phyloP scores from a whole-genome alignment of 2,797 vertebrate species.

The Graptemys geographica region DNA sequence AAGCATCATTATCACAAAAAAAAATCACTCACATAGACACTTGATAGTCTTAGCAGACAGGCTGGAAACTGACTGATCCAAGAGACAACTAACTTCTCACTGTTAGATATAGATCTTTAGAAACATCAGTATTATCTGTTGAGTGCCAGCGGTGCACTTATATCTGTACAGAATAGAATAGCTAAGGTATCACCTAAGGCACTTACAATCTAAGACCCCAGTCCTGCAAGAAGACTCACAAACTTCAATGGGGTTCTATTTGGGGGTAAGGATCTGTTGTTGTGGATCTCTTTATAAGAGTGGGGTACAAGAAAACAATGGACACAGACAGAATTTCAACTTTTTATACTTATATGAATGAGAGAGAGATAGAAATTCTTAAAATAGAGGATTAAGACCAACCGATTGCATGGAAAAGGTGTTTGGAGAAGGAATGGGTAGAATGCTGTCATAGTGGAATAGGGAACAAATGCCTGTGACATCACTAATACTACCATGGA shows the following conservation, averaged over 20 bases:
- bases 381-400: not conserved
- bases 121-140: not conserved
- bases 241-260: not conserved
- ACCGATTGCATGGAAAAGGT: not conserved
- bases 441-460: not conserved
- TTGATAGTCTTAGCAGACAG: not conserved
- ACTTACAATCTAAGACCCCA: not conserved
- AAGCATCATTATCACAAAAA: not conserved
- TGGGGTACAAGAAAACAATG: not conserved
- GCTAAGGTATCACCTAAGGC: not conserved
- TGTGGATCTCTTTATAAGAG: not conserved
- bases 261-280: not conserved
- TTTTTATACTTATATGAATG: not conserved
- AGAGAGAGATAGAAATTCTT: not conserved
- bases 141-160: not conserved
- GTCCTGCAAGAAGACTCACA: not conserved
- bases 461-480: not conserved
- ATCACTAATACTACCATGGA: not conserved
- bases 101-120: not conserved
- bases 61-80: not conserved
- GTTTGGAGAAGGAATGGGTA: not conserved
- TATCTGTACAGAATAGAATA: not conserved
- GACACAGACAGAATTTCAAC: not conserved
- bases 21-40: not conserved
- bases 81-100: not conserved